These are phyloP conservation scores for Myoxocephalus aenaeus DNA, from an alignment of 2,797 vertebrate species.

Conservation along the genomic window DNA sequence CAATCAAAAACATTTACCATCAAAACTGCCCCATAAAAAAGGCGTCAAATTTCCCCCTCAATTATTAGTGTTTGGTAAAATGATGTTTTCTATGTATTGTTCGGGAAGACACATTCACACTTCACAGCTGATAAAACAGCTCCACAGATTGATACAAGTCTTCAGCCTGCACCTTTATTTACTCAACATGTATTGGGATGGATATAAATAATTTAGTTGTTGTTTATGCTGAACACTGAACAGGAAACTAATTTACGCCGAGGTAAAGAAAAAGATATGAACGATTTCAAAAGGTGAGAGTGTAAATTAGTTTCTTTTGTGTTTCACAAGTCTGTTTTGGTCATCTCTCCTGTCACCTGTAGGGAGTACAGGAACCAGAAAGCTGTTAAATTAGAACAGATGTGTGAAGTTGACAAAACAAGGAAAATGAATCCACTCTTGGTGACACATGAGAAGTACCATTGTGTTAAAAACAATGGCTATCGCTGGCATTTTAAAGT, in stretches of 20 bases:
- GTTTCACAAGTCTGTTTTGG: conserved; percentile 17
- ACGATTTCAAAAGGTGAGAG: conserved; percentile 25
- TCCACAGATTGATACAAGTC: neutral
- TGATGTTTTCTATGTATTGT: neutral
- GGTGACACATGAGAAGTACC: neutral
- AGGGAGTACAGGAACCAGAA: neutral
- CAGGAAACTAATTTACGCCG: conserved; percentile 53
- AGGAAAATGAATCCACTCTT: conserved; percentile 1
- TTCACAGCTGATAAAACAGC: neutral
- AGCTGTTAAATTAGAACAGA: conserved; percentile 21
- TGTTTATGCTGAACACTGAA: conserved; percentile 54
- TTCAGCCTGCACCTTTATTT: conserved; percentile 44
- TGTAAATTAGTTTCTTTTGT: conserved; percentile 47
- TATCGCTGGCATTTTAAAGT: neutral
- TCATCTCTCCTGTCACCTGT: conserved; percentile 21
- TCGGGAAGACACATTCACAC: neutral
- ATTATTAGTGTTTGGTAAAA: neutral
- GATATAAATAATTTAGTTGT: conserved; percentile 68
- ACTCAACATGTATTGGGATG: conserved; percentile 38
- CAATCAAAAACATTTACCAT: neutral
- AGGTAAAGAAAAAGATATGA: conserved; percentile 58
- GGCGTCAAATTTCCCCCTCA: neutral
- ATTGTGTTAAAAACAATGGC: neutral
- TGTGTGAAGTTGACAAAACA: conserved; percentile 18
- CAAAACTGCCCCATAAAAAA: neutral